A percentile compares a stretch with the other conserved stretches of the same genome.
Conservation (phyloP, 2,113 vertebrate species). For the Pungitius pungitius region DNA sequence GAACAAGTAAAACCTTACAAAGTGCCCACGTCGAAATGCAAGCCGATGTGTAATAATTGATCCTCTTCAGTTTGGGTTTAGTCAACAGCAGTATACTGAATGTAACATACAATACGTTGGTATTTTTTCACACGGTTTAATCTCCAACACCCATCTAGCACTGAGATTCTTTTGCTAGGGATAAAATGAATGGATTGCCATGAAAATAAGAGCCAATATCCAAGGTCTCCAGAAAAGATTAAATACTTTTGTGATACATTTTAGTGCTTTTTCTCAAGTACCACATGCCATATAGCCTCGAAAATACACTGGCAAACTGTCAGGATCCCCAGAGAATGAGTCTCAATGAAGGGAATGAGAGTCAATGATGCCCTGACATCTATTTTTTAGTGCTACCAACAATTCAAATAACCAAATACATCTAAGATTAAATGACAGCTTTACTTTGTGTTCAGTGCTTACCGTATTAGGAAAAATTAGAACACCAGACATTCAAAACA, state of each 20-base stretch:
- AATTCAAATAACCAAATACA: not conserved
- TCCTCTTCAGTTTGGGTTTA: not conserved
- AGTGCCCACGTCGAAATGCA: not conserved
- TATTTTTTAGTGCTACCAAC: not conserved
- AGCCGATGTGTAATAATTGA: not conserved
- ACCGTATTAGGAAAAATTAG: not conserved
- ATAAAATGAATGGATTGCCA: not conserved
- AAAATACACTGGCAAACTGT: not conserved
- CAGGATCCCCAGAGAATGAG: not conserved
- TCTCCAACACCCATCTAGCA: not conserved
- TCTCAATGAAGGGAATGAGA: not conserved
- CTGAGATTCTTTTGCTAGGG: not conserved
- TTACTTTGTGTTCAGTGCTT: not conserved
- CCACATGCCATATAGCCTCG: not conserved
- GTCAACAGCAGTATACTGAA: slow-evolving; percentile 16
- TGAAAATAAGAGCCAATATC: not conserved
- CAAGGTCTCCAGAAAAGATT: not conserved
- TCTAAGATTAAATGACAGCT: not conserved
- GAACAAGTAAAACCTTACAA: not conserved
- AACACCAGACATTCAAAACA: not conserved
- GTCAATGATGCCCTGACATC: not conserved
- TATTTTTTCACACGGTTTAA: slow-evolving; percentile 5
- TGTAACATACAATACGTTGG: not conserved
- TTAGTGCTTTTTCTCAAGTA: not conserved
- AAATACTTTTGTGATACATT: not conserved